phyloP scores from a whole-genome alignment of 2,113 vertebrate genomes.

The Phylloscopus trochiloides region DNA sequence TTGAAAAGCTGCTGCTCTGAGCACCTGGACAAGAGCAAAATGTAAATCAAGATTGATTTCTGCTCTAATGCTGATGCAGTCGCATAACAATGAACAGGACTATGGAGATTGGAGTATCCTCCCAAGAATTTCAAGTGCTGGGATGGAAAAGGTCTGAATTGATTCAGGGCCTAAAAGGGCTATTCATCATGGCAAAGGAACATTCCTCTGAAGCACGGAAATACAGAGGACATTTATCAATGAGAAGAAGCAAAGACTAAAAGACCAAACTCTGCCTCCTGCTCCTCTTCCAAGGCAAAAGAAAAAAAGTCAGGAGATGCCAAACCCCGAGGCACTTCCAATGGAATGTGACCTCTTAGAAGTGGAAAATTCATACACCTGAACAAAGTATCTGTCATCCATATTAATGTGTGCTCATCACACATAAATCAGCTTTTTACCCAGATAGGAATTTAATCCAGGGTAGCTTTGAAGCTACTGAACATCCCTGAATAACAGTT shows the following conservation, averaged over 20 bases:
- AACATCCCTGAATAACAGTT: background rate
- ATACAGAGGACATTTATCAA: background rate
- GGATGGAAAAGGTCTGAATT: conserved; percentile 13
- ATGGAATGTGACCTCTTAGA: background rate
- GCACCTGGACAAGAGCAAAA: background rate
- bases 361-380: background rate
- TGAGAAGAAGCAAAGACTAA: background rate
- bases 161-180: background rate
- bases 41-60: conserved; percentile 44
- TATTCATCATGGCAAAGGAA: conserved; percentile 1
- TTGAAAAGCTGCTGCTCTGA: background rate
- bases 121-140: conserved; percentile 15
- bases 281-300: background rate
- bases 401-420: background rate
- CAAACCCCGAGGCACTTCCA: background rate
- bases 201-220: background rate
- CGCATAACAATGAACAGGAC: background rate
- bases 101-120: background rate
- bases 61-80: background rate
- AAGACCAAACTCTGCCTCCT: background rate
- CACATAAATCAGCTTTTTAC: background rate
- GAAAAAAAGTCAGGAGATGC: background rate
- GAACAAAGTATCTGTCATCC: background rate
- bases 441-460: background rate
- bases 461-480: background rate